Base-by-base conservation (phyloP, 2,888 invertebrate species). In the Melieria crassipennis region DNA sequence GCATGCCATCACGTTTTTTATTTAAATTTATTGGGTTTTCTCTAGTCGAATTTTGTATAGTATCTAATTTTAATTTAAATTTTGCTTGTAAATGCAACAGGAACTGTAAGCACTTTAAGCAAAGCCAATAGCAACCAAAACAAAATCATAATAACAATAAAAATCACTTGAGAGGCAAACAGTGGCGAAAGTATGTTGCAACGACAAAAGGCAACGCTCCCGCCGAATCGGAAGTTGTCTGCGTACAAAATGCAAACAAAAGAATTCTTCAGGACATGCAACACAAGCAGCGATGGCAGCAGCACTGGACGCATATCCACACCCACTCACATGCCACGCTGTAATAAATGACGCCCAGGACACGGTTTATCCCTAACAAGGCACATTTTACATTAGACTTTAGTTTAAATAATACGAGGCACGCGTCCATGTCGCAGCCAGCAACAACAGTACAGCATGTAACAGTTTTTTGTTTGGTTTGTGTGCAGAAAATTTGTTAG, bases 171-270 rank as follows among this genome's bases (percentile, higher is more conserved):
- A 30, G 30, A 30, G 30, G 30, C 30, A 30, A 30, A 30, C 3
- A 30, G 3, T 30, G 30, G 30, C 30, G 30, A 30, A 30, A 30
- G 30, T 30, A 30, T 30, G 30, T 30, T 30, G 30, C 30, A 30
- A 30, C 30, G 30, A 30, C 30, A 30, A 30, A 30, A 30, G 30
- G 30, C 30, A 30, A 30, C 30, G 30, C 30, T 30, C 30, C 30
- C 13, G 52, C 13, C 13, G 52, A 52, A 52, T 52, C 52, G 52
- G 52, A 52, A 52, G 9, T 52, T 52, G 52, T 52, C 52, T 52
- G 9, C 52, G 52, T 9, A 52, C 9, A 52, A 52, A 52, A 52
- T 52, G 52, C 52, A 52, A 52, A 52, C 52, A 52, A 52, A 52
- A 52, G 52, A 6, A 52, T 52, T 52, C 52, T 52, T 52, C 13